Evolutionary conservation across 2,113 vertebrate genomes (phyloP).

Genomic region (Dasyornis broadbenti): DNA sequence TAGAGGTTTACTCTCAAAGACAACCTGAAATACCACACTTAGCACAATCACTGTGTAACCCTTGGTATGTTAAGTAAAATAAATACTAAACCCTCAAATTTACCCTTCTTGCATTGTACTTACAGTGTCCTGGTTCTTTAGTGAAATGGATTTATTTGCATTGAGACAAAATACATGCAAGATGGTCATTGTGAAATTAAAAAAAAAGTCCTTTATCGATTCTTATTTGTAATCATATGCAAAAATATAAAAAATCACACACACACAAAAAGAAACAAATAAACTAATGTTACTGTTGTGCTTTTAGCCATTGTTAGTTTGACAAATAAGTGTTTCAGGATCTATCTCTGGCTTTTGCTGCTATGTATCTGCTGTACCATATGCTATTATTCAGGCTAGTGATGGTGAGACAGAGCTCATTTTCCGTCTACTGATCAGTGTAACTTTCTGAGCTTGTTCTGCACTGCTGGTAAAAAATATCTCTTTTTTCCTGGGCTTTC

Average conservation of each 20-base stretch:
- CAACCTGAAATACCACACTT: not conserved
- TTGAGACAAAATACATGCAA: not conserved
- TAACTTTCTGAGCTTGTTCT: conserved; percentile 18
- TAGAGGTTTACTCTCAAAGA: not conserved
- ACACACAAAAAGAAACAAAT: not conserved
- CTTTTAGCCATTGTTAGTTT: conserved; percentile 46
- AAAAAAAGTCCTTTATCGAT: not conserved
- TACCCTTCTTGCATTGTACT: not conserved
- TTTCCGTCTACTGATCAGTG: not conserved
- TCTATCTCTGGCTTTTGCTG: conserved; percentile 11
- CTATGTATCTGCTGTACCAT: conserved; percentile 17
- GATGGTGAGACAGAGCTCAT: not conserved
- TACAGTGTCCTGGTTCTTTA: not conserved
- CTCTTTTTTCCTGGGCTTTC: not conserved
- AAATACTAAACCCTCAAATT: not conserved
- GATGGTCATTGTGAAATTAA: not conserved
- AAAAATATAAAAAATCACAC: not conserved
- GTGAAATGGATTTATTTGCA: not conserved
- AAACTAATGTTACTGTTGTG: not conserved
- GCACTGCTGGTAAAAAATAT: not conserved
- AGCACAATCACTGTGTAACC: not conserved
- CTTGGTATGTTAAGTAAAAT: not conserved
- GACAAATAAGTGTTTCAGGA: conserved; percentile 4
- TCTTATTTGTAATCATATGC: not conserved
- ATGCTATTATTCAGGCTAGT: not conserved